Conservation (phyloP, 23 tunicate genomes). For the Halocynthia aurantium region DNA sequence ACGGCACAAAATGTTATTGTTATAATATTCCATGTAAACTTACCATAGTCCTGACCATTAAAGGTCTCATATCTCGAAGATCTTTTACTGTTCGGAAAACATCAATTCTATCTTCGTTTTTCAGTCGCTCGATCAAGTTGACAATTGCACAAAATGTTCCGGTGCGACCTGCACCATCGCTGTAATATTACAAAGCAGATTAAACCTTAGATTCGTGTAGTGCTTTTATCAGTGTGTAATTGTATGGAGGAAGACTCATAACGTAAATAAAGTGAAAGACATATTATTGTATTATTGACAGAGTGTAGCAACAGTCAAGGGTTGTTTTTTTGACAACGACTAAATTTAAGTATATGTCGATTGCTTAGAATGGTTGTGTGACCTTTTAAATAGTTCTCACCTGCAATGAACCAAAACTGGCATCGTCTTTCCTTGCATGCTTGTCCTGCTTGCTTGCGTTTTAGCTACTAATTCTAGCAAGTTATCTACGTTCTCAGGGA, state of each 20-base stretch:
- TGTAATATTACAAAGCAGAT: not conserved
- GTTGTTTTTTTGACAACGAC: too few relatives aligned
- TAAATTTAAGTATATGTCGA: too few relatives aligned
- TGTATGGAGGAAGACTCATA: too few relatives aligned
- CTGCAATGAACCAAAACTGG: not conserved
- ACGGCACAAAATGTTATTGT: not conserved
- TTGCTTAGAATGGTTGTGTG: too few relatives aligned
- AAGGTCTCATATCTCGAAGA: slow-evolving; percentile 5
- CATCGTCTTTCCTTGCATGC: not conserved
- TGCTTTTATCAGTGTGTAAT: too few relatives aligned
- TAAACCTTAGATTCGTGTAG: too few relatives aligned
- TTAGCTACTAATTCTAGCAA: not conserved
- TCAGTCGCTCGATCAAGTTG: not conserved
- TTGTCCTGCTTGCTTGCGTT: not conserved
- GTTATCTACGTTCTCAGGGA: not conserved
- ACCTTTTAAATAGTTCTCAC: not conserved
- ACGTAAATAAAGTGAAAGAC: too few relatives aligned
- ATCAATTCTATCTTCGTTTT: slow-evolving; percentile 14
- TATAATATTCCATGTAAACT: not conserved
- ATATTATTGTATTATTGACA: too few relatives aligned
- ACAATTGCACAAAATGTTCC: slow-evolving; percentile 8
- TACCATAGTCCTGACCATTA: slow-evolving; percentile 12
- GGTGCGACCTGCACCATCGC: not conserved
- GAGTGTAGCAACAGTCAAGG: too few relatives aligned
- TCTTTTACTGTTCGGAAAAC: slow-evolving; percentile 7